phyloP scores from a whole-genome alignment of 2,113 vertebrate genomes.

The Myiagra hebetior region DNA sequence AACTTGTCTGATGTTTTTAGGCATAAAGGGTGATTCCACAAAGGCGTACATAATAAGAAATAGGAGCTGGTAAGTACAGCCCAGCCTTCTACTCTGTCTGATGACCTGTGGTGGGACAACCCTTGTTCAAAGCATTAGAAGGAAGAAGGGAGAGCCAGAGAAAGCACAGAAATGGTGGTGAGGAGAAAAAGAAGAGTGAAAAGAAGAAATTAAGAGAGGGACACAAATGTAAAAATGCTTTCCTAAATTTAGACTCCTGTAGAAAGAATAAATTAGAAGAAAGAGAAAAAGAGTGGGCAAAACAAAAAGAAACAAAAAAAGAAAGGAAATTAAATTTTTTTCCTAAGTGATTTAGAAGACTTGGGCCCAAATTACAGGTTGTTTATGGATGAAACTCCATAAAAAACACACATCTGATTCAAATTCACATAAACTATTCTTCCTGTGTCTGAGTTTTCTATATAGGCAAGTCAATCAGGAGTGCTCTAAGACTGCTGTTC shows the following conservation, averaged over 20 bases:
- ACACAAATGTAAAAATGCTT: not conserved
- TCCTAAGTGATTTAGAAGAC: not conserved
- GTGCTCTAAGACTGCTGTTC: not conserved
- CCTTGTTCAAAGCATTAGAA: not conserved
- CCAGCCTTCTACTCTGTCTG: not conserved
- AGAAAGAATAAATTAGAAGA: not conserved
- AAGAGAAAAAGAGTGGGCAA: not conserved
- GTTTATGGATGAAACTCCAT: not conserved
- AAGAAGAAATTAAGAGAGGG: not conserved
- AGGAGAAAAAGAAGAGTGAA: not conserved
- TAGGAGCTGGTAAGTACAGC: not conserved
- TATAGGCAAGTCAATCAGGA: not conserved
- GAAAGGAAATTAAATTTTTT: not conserved
- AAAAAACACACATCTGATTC: not conserved
- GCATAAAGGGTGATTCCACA: not conserved
- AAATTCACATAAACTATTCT: not conserved
- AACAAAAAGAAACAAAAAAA: not conserved
- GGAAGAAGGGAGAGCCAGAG: not conserved
- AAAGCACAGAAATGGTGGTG: not conserved
- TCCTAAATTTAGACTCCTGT: not conserved
- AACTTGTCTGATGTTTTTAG: not conserved
- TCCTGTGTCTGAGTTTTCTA: not conserved
- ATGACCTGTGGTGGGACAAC: not conserved
- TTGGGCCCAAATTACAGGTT: not conserved
- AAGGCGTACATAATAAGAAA: not conserved